Conservation (phyloP, 2,113 vertebrate species). For the Anhinga anhinga region DNA sequence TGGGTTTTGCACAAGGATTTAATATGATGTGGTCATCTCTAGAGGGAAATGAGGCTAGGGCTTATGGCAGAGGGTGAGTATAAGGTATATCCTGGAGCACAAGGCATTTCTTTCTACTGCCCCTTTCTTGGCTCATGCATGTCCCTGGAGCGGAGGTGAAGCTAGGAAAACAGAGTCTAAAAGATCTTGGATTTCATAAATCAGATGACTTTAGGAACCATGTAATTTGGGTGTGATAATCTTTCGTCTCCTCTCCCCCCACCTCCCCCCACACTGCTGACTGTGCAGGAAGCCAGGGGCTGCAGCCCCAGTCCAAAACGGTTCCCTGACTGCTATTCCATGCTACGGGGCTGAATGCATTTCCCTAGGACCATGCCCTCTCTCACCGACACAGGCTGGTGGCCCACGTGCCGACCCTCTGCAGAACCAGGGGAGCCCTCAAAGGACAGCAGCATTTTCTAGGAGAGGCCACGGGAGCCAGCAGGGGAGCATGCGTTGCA, state of each 20-base stretch:
- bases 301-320: background rate
- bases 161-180: background rate
- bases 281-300: background rate
- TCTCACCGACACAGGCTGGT: rapidly evolving
- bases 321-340: background rate
- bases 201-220: background rate
- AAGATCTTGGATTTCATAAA: background rate
- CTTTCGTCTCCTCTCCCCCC: background rate
- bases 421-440: background rate
- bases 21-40: background rate
- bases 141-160: background rate
- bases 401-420: background rate
- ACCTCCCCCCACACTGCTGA: background rate
- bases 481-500: rapidly evolving
- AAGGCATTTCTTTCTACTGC: background rate
- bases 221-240: background rate
- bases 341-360: rapidly evolving
- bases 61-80: background rate
- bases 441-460: background rate
- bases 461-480: background rate
- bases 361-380: background rate
- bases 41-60: background rate
- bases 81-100: background rate
- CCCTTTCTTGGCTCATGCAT: background rate
- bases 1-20: background rate